Conservation (phyloP, 2,797 vertebrate genomes). For the Lacerta viridis region DNA sequence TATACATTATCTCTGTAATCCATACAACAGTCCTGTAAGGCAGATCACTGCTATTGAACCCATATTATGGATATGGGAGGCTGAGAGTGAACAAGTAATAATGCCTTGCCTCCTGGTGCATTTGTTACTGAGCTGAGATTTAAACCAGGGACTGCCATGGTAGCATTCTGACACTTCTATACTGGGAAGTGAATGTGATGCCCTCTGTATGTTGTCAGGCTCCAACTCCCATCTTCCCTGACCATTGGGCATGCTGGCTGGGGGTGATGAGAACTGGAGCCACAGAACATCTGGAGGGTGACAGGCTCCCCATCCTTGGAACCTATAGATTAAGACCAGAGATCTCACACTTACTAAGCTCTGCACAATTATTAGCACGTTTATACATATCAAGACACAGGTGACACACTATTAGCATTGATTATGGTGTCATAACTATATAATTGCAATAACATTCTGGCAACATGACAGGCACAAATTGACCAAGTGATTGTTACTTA, state of each 20-base stretch:
- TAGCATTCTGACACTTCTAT: background rate
- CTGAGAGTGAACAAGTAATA: background rate
- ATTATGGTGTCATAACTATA: background rate
- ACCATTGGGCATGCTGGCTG: too few relatives aligned
- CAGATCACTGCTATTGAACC: too few relatives aligned
- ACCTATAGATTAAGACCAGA: background rate
- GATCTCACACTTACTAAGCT: background rate
- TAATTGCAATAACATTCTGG: background rate
- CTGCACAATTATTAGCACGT: background rate
- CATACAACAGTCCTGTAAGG: background rate
- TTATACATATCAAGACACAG: background rate
- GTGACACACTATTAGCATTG: background rate
- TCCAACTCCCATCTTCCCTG: too few relatives aligned
- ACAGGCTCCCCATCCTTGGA: background rate
- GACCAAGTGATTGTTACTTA: background rate
- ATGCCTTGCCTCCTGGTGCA: background rate
- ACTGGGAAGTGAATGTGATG: too few relatives aligned
- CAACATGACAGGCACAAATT: constrained; percentile 1
- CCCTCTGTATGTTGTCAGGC: too few relatives aligned
- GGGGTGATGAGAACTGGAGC: background rate
- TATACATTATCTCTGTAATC: background rate
- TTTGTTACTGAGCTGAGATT: background rate
- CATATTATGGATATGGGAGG: background rate
- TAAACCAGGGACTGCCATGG: background rate
- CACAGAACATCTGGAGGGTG: background rate